Base-by-base conservation (phyloP, 2,113 vertebrate genomes). In the Sylvilagus bachmani region DNA sequence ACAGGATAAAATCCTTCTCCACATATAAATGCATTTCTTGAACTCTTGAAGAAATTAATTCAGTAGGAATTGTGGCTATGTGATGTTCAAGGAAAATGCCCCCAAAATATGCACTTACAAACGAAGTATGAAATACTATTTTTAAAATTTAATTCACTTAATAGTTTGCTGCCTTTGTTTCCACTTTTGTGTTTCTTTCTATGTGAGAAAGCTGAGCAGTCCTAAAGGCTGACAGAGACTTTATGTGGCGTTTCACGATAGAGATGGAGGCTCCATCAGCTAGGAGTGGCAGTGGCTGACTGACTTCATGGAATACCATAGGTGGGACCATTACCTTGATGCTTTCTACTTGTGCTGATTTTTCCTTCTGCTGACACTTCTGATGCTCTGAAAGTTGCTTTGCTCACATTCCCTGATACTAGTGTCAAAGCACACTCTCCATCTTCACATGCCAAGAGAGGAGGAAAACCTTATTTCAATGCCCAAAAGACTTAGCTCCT, bases 401-500 rank as follows among this genome's bases (percentile, higher is more conserved):
- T 97, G 83, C 95, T 98, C 98, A 98, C 97, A 98, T 98, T 97
- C 96, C 98, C 95, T 98, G 97, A 96, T 98, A 89, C 96, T 98
- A 86, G 96, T 98, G 98, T 98, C 98, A 98, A 98, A 98, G 98
- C 98, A 98, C 82, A 95, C 96, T 95, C 97, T 98, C 96, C 98
- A 95, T 98, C 97, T 98, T 98, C 97, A 98, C 96, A 98, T 97
- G 98, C 98, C 98, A 98, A 98, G 96, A 98, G 93, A 98, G 96
- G 97, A 98, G 96, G 97, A 98, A 98, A 98, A 98, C 98, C 97
- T 97, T 98, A 98, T 97, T 98, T 98, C 97, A 98, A 98, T 98
- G 98, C 98, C 98, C 98, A 98, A 97, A 98, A 98, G 98, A 98
- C 97, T 97, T 98, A 98, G 96, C 96, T 98, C 97, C 98, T 98